Evolutionary conservation across 2,113 vertebrate genomes (phyloP), one percentile per base, ranked within the genome.

Genomic region (Nycticebus coucang): DNA sequence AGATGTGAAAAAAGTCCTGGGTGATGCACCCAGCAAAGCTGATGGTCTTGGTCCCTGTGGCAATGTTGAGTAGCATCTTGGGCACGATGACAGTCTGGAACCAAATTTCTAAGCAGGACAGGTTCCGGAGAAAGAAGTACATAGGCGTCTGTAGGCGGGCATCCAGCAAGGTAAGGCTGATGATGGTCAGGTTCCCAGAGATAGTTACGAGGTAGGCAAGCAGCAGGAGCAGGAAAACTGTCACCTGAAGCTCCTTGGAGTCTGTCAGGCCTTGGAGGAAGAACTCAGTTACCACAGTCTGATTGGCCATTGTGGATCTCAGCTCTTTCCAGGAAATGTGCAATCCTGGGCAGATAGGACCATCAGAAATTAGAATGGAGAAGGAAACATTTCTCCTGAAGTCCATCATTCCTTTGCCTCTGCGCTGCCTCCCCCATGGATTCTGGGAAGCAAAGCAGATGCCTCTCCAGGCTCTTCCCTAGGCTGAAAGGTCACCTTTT

Each of bases 61-160:
- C 45, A 22, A 92, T 90, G 21, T 82, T 64, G 60, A 66, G 45
- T 22, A 96, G 50, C 82, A 96, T 95, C 72, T 93, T 97, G 75
- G 96, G 96, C 5, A 94, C 2, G 1, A 91, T 96, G 37, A 92
- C 90, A 1, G 75, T 96, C 4, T 91, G 96, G 91, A 95, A 97
- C 71, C 93, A 87, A 59, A 96, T 94, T 72, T 97, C 95, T 69
- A 93, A 94, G 84, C 84, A 95, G 37, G 97, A 94, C 33, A 97
- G 21, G 24, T 97, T 95, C 18, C 9, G 30, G 50, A 95, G 95
- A 60, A 96, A 96, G 75, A 96, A 94, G 69, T 96, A 92, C 93
- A 94, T 88, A 4, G 94, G 95, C 1, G 74, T 87, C 28, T 93
- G 94, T 28, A 92, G 92, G 24, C 13, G 9, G 5, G 50, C 81